Conservation (phyloP, 2,113 vertebrate genomes). For the Chlamydotis undulata region DNA sequence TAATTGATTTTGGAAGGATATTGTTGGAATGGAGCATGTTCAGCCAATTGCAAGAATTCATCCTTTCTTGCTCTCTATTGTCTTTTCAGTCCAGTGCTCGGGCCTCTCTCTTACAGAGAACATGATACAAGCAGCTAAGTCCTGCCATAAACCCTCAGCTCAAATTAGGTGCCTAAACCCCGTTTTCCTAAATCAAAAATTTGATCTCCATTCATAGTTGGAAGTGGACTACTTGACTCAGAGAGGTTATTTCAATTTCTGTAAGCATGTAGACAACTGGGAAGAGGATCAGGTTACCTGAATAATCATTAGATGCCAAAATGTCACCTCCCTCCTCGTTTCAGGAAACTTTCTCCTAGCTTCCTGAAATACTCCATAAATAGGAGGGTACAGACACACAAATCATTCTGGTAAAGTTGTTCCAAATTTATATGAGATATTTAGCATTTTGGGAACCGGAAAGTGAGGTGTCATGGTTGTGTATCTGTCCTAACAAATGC, state of each 20-base stretch:
- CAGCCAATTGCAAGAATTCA: not conserved
- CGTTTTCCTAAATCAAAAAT: not conserved
- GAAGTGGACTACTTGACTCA: not conserved
- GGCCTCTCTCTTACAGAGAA: not conserved
- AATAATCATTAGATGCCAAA: not conserved
- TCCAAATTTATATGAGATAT: not conserved
- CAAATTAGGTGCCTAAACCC: not conserved
- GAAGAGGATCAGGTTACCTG: not conserved
- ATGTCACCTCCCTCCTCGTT: rapidly evolving
- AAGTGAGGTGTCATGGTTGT: not conserved
- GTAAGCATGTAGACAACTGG: not conserved
- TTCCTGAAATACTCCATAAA: not conserved
- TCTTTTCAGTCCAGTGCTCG: not conserved
- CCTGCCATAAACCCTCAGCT: not conserved
- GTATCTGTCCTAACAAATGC: not conserved
- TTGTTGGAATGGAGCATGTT: not conserved
- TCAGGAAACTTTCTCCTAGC: not conserved
- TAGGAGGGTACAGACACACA: not conserved
- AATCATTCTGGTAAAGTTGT: not conserved
- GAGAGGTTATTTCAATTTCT: not conserved
- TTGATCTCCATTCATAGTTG: not conserved
- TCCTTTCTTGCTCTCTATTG: not conserved
- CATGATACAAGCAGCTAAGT: not conserved
- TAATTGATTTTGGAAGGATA: not conserved
- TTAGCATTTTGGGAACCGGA: not conserved